phyloP scores from a whole-genome alignment of 2,113 vertebrate species.

The Genyomyrus donnyi region DNA sequence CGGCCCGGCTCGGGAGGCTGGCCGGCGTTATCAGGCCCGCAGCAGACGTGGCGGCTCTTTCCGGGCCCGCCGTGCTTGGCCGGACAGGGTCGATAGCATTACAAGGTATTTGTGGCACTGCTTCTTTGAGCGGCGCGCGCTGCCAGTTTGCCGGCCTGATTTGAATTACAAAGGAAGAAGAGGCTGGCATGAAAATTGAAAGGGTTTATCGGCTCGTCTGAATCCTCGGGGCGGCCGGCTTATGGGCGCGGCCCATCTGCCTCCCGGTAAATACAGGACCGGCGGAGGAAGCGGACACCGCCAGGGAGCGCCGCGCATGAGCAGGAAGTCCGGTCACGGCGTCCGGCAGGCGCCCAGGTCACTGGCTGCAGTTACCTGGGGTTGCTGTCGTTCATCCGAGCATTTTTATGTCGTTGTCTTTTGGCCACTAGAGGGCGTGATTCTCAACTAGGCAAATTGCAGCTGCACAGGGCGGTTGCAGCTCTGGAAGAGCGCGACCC shows the following conservation, averaged over 20 bases:
- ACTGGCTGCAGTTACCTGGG: slow-evolving; percentile 71
- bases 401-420: neutral
- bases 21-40: slow-evolving; percentile 83
- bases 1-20: slow-evolving; percentile 56
- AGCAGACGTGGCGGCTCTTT: slow-evolving; percentile 75
- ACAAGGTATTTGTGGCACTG: slow-evolving; percentile 87
- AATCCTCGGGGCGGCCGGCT: slow-evolving; percentile 82
- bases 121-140: slow-evolving; percentile 84
- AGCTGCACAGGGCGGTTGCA: neutral
- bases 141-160: slow-evolving; percentile 79
- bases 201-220: slow-evolving; percentile 85
- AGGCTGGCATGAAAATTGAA: slow-evolving; percentile 90
- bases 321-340: slow-evolving; percentile 55
- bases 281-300: slow-evolving; percentile 57
- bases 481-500: neutral
- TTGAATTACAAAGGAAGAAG: slow-evolving; percentile 84
- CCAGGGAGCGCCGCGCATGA: neutral
- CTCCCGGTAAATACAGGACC: slow-evolving; percentile 72
- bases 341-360: slow-evolving; percentile 56
- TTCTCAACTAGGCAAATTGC: neutral
- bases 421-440: neutral
- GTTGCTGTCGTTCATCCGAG: slow-evolving; percentile 6
- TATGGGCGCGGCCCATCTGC: slow-evolving; percentile 87
- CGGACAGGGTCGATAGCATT: slow-evolving; percentile 89
- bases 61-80: slow-evolving; percentile 77